Conservation (phyloP, 2,888 invertebrate genomes). For the Megaustenia siamemsis region DNA sequence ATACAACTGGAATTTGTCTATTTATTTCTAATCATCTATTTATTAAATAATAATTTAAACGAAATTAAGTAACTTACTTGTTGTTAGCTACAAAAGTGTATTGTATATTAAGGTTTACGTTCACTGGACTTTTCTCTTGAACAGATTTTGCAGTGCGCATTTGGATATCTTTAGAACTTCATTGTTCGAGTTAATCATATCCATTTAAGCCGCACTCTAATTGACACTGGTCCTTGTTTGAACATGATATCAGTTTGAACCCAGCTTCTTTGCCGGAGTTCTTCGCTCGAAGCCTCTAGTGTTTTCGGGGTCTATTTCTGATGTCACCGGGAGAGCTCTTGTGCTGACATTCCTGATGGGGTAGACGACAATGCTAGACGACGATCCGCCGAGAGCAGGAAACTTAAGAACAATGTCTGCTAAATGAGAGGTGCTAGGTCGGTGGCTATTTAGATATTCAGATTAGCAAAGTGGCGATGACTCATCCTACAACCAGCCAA, state of each 20-base stretch:
- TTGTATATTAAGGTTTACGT: too few relatives aligned
- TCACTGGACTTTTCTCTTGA: too few relatives aligned
- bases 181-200: slow-evolving; percentile 50
- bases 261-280: neutral
- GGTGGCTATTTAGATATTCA: slow-evolving; percentile 28
- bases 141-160: neutral
- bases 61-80: too few relatives aligned
- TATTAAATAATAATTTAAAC: too few relatives aligned
- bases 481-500: neutral
- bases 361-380: slow-evolving; percentile 9
- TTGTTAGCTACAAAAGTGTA: too few relatives aligned
- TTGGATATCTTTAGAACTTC: slow-evolving; percentile 31
- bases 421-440: slow-evolving; percentile 38
- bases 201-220: slow-evolving; percentile 48
- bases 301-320: slow-evolving; percentile 44
- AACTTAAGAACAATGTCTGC: slow-evolving; percentile 41
- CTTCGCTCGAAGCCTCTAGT: slow-evolving; percentile 23
- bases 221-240: slow-evolving; percentile 46
- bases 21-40: too few relatives aligned
- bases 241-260: slow-evolving; percentile 43
- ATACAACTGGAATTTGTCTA: too few relatives aligned
- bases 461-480: neutral
- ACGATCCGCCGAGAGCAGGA: slow-evolving; percentile 25
- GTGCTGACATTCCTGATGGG: slow-evolving; percentile 34
- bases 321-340: slow-evolving; percentile 41